phyloP scores from a whole-genome alignment of 1,140 invertebrate species.

The Bombus ignitus region DNA sequence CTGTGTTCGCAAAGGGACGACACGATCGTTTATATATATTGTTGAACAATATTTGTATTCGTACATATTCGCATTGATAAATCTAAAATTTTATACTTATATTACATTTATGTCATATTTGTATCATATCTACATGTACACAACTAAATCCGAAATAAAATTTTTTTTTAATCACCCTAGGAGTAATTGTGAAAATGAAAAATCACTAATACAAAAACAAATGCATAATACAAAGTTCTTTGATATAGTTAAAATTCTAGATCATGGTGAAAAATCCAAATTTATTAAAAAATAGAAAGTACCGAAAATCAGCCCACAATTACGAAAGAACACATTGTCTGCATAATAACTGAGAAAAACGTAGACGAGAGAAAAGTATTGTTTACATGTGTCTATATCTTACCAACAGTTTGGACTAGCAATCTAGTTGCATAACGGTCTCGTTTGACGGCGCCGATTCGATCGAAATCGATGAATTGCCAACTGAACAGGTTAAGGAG shows the following conservation, averaged over 20 bases:
- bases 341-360: not conserved
- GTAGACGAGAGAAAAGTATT: not conserved
- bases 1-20: not conserved
- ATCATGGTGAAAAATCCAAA: no score
- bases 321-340: not conserved
- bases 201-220: no score
- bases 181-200: no score
- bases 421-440: slow-evolving; percentile 74
- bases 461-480: slow-evolving; percentile 59
- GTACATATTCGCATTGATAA: no score
- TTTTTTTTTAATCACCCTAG: accelerated
- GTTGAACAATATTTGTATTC: not conserved
- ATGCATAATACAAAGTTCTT: no score
- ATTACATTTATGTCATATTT: not conserved
- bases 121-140: not conserved
- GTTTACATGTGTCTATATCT: slow-evolving; percentile 12
- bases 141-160: not conserved
- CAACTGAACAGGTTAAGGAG: slow-evolving; percentile 79
- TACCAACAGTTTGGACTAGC: slow-evolving; percentile 67
- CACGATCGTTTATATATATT: not conserved
- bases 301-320: not conserved
- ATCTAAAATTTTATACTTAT: not conserved
- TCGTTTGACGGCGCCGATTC: slow-evolving; percentile 59
- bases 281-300: not conserved
- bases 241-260: no score